Conservation (phyloP, 1,140 invertebrate genomes). For the Habropoda laboriosa region DNA sequence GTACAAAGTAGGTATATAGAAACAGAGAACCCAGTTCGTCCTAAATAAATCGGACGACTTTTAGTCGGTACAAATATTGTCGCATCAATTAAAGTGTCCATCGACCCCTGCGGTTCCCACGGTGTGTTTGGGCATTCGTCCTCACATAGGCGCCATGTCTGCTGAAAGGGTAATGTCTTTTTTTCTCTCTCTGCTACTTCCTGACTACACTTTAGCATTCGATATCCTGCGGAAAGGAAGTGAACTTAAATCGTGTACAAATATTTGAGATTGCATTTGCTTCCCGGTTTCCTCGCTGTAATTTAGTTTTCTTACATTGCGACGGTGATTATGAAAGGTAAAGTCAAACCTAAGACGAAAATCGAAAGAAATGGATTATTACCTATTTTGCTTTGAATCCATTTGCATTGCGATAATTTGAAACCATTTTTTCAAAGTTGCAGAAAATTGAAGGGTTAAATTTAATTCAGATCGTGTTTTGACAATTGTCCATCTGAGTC, state of each 20-base stretch:
- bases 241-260: background rate
- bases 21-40: slow-evolving; percentile 58
- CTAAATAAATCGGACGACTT: slow-evolving; percentile 76
- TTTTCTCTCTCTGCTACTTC: background rate
- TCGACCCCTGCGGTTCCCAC: slow-evolving; percentile 30
- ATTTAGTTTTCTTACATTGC: too few relatives aligned
- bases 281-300: too few relatives aligned
- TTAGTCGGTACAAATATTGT: slow-evolving; percentile 77
- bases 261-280: background rate
- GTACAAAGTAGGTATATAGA: slow-evolving; percentile 59
- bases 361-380: too few relatives aligned
- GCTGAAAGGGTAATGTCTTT: slow-evolving; percentile 15
- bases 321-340: too few relatives aligned
- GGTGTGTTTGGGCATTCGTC: slow-evolving; percentile 30
- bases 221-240: slow-evolving; percentile 23
- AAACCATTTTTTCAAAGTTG: too few relatives aligned
- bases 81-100: slow-evolving; percentile 74
- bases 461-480: too few relatives aligned
- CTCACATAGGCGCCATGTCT: slow-evolving; percentile 39
- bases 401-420: too few relatives aligned
- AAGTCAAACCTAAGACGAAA: too few relatives aligned
- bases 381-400: too few relatives aligned
- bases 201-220: background rate
- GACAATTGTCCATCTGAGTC: too few relatives aligned
- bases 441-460: too few relatives aligned